phyloP scores from a whole-genome alignment of 2,888 invertebrate genomes.

The Mantis religiosa region DNA sequence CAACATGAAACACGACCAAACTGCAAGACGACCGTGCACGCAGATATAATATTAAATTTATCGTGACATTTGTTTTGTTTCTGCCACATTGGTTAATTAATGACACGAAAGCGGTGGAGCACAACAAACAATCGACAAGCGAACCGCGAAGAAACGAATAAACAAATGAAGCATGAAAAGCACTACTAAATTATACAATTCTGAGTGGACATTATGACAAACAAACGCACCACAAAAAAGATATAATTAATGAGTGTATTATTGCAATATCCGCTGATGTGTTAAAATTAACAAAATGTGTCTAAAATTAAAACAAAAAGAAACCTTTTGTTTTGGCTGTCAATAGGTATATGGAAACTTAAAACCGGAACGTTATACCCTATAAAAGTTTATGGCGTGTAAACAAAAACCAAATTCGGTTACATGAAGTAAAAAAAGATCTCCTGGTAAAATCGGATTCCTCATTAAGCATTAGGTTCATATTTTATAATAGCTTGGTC shows the following conservation, averaged over 20 bases:
- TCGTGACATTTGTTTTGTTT: neutral
- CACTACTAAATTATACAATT: neutral
- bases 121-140: neutral
- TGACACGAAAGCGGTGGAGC: neutral
- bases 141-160: neutral
- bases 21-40: neutral
- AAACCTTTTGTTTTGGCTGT: too few species aligned
- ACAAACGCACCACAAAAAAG: neutral
- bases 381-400: too few species aligned
- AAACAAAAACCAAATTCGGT: too few species aligned
- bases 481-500: too few species aligned
- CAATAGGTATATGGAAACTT: too few species aligned
- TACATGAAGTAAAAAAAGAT: too few species aligned
- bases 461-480: too few species aligned
- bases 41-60: neutral
- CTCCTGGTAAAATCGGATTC: too few species aligned
- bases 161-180: neutral
- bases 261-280: neutral
- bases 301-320: too few species aligned
- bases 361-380: too few species aligned
- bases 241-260: neutral
- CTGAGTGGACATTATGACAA: neutral
- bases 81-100: neutral
- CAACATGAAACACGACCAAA: neutral
- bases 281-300: neutral